phyloP scores from a whole-genome alignment of 2,888 invertebrate species.

The Drosophila yooni region DNA sequence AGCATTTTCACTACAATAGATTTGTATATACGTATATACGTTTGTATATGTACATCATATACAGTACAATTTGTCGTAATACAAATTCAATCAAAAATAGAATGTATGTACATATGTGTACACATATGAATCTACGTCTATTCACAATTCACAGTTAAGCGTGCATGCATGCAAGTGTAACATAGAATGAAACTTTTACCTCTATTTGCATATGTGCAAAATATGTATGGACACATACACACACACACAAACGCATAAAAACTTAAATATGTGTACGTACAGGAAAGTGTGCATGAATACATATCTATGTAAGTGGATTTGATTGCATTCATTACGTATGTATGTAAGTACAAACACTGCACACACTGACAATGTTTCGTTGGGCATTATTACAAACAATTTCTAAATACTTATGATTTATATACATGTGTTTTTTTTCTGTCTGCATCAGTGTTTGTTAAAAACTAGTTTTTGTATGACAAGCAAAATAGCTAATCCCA shows the following conservation, averaged over 20 bases:
- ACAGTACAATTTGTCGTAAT: neutral
- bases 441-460: neutral
- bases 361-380: neutral
- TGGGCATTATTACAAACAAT: neutral
- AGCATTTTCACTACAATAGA: slow-evolving; percentile 13
- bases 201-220: slow-evolving; percentile 19
- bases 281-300: slow-evolving; percentile 8
- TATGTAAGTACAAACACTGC: slow-evolving; percentile 10
- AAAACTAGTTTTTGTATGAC: slow-evolving; percentile 1
- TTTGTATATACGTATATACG: neutral
- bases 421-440: neutral
- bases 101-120: neutral
- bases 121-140: neutral
- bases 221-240: slow-evolving; percentile 13
- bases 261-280: neutral
- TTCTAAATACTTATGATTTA: slow-evolving; percentile 5
- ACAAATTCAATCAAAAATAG: neutral
- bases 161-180: neutral
- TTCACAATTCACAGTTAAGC: neutral
- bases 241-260: slow-evolving; percentile 3
- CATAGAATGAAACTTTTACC: slow-evolving; percentile 7
- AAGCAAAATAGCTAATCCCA: neutral
- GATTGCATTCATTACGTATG: slow-evolving; percentile 14
- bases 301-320: slow-evolving; percentile 1
- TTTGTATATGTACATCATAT: neutral